These are phyloP conservation scores for Strigamia maritima DNA, from an alignment of 2,888 invertebrate species.

Conservation along the genomic window DNA sequence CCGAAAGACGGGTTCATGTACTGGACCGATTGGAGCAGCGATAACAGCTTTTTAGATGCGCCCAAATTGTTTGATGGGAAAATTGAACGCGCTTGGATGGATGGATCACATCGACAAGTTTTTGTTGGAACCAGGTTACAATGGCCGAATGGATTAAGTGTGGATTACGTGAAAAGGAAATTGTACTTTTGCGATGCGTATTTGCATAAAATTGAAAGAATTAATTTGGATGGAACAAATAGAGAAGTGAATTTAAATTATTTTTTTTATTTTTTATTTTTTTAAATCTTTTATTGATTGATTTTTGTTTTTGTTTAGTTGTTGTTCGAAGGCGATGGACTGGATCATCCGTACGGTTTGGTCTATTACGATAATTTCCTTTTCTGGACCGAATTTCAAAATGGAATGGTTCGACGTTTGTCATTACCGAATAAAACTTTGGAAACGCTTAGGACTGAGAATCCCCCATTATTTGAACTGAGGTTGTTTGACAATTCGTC, in stretches of 20 bases:
- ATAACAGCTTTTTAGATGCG: slow-evolving; percentile 50
- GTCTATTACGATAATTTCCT: slow-evolving; percentile 63
- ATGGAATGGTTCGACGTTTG: slow-evolving; percentile 60
- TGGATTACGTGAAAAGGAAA: slow-evolving; percentile 60
- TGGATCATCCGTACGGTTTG: slow-evolving; percentile 67
- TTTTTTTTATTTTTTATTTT: too few relatives aligned
- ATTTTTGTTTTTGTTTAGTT: slow-evolving; percentile 42
- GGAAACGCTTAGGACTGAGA: slow-evolving; percentile 59
- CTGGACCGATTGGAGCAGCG: slow-evolving; percentile 68
- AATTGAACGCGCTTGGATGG: slow-evolving; percentile 62
- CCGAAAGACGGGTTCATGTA: slow-evolving; percentile 68
- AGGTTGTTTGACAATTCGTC: slow-evolving; percentile 62
- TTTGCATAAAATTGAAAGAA: slow-evolving; percentile 65
- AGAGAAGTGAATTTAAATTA: slow-evolving; percentile 50
- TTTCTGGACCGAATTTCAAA: slow-evolving; percentile 68
- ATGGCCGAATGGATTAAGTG: slow-evolving; percentile 74
- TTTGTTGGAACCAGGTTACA: slow-evolving; percentile 60
- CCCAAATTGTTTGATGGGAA: slow-evolving; percentile 54
- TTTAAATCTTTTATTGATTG: too few relatives aligned
- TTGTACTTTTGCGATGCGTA: slow-evolving; percentile 73
- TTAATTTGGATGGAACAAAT: slow-evolving; percentile 59
- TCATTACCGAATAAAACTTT: slow-evolving; percentile 54
- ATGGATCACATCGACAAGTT: slow-evolving; percentile 61
- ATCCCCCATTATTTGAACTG: slow-evolving; percentile 60
- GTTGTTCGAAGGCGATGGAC: slow-evolving; percentile 55